Evolutionary conservation across 2,888 invertebrate species (phyloP), one percentile per base, ranked within the genome.

Genomic region (Nysson spinosus): DNA sequence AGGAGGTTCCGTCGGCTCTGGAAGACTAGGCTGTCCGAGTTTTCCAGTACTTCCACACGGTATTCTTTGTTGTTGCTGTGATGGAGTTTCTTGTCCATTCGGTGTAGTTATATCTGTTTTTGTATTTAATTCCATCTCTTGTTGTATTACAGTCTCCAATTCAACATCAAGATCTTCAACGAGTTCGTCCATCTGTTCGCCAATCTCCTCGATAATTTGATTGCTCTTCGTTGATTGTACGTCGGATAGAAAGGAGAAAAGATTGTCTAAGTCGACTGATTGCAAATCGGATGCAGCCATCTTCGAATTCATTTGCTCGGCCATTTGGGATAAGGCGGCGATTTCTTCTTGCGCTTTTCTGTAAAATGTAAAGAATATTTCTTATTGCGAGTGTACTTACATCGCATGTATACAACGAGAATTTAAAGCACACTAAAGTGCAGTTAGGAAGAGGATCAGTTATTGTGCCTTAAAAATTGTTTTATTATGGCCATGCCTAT

Each of bases 191-290:
- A 96, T 95, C 78, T 93, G 93, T 80, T 94, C 93, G 0, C 94
- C 94, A 34, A 96, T 95, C 87, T 95, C 95, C 9, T 95, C 94
- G 51, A 95, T 93, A 12, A 93, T 88, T 42, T 92, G 91, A 69
- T 92, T 92, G 69, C 90, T 89, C 78, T 89, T 91, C 9, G 89
- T 89, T 81, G 86, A 90, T 39, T 89, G 89, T 30, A 94, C 93
- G 77, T 96, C 96, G 0, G 95, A 95, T 16, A 96, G 89, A 88
- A 96, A 96, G 57, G 95, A 95, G 88, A 96, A 96, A 78, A 96
- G 88, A 87, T 96, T 96, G 87, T 96, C 96, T 79, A 96, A 88
- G 85, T 96, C 96, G 0, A 96, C 94, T 0, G 94, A 93, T 80
- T 95, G 95, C 5, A 92, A 69, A 78, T 89, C 83, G 62, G 88